phyloP scores from a whole-genome alignment of 2,888 invertebrate species.

The Copidosoma aretas region DNA sequence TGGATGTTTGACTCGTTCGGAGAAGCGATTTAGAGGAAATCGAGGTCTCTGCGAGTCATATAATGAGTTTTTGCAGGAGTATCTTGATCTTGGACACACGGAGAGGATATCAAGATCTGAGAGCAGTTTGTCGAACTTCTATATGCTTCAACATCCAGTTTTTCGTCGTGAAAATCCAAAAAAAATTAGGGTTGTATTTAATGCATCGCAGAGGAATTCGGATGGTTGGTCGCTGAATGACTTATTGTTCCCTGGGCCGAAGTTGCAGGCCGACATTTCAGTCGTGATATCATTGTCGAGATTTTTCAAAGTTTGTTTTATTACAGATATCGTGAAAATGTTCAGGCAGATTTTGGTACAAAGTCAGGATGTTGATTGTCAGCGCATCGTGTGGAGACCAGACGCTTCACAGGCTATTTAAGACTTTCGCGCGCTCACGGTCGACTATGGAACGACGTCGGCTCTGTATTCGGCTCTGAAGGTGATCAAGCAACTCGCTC shows the following conservation, averaged over 20 bases:
- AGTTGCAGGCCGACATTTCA: background rate
- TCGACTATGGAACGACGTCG: background rate
- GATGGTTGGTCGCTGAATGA: background rate
- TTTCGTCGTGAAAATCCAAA: background rate
- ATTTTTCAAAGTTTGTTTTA: background rate
- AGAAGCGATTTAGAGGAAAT: background rate
- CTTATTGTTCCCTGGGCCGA: background rate
- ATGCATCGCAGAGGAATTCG: conserved; percentile 7
- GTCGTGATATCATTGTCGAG: background rate
- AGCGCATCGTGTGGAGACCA: background rate
- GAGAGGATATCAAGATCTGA: too few species aligned
- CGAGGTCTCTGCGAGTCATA: background rate
- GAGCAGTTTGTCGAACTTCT: background rate
- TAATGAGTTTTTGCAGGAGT: background rate
- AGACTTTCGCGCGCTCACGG: background rate
- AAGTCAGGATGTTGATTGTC: background rate
- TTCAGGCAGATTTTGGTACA: background rate
- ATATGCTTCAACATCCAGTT: conserved; percentile 7
- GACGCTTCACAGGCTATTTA: background rate
- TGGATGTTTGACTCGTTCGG: background rate
- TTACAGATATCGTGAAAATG: background rate
- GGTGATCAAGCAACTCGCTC: background rate
- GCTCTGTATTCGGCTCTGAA: background rate
- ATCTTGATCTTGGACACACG: background rate
- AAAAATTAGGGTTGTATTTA: conserved; percentile 7